Evolutionary conservation across 2,113 vertebrate genomes (phyloP).

Genomic region (Crotalus helleri): DNA sequence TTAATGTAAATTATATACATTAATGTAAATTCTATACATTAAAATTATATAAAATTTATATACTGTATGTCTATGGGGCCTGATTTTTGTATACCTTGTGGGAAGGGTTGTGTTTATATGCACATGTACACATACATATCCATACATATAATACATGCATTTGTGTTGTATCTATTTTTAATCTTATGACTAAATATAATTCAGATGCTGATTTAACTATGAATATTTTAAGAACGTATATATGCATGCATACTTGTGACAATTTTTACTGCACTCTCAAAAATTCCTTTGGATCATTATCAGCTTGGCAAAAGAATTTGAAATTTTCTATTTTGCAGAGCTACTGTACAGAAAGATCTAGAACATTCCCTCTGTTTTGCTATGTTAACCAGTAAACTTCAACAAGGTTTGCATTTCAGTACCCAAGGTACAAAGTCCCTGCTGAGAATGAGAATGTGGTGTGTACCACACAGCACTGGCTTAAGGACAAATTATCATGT

Average conservation of each 20-base stretch:
- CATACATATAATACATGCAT: neutral
- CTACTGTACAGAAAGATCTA: constrained; percentile 41
- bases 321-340: constrained; percentile 38
- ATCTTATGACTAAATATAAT: constrained; percentile 22
- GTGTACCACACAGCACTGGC: neutral
- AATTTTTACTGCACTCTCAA: constrained; percentile 55
- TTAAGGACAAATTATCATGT: neutral
- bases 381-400: constrained; percentile 42
- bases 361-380: constrained; percentile 60
- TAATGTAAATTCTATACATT: neutral
- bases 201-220: constrained; percentile 52
- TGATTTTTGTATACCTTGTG: too few relatives aligned
- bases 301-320: constrained; percentile 55
- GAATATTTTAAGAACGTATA: constrained; percentile 40
- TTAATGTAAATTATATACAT: neutral
- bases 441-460: constrained; percentile 45
- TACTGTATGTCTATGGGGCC: too few relatives aligned
- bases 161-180: neutral
- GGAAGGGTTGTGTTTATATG: too few relatives aligned
- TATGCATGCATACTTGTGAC: constrained; percentile 35
- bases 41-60: too few relatives aligned
- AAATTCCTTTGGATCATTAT: constrained; percentile 54
- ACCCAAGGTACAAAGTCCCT: constrained; percentile 58
- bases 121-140: neutral
- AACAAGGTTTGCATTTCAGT: constrained; percentile 62